phyloP scores from a whole-genome alignment of 2,888 invertebrate species.

The Folsomia manolachei region DNA sequence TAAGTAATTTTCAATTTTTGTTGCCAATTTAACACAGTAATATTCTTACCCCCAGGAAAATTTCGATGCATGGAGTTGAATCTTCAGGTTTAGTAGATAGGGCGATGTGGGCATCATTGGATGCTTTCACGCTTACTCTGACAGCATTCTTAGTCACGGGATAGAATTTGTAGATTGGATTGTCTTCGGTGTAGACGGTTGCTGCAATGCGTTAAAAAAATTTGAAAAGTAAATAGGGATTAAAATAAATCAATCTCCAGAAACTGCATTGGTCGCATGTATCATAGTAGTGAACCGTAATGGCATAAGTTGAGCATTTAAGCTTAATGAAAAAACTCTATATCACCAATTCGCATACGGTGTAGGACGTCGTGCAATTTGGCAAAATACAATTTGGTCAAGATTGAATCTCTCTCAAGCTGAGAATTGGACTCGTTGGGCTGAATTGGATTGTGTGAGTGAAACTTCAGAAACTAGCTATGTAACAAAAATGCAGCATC shows the following conservation, averaged over 20 bases:
- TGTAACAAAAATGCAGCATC: no score
- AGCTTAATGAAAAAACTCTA: neutral
- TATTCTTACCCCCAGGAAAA: constrained; percentile 67
- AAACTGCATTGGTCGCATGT: neutral
- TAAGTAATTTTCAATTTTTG: no score
- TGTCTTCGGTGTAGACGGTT: constrained; percentile 58
- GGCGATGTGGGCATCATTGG: constrained; percentile 66
- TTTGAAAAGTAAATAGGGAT: no score
- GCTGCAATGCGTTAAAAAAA: constrained; percentile 30
- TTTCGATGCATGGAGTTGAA: constrained; percentile 65
- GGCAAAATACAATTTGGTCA: neutral
- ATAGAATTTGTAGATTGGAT: constrained; percentile 62
- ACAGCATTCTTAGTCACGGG: constrained; percentile 60
- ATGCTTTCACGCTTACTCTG: constrained; percentile 62
- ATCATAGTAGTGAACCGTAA: no score
- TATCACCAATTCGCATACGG: neutral
- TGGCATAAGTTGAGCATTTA: neutral
- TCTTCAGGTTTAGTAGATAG: constrained; percentile 60
- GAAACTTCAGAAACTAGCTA: no score
- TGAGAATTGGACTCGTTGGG: no score
- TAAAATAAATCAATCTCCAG: neutral
- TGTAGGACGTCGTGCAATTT: no score
- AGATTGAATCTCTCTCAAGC: neutral
- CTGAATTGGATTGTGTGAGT: no score
- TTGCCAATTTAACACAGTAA: no score